A percentile compares a stretch with the other conserved stretches of the same genome.
phyloP scores from a whole-genome alignment of 2,888 invertebrate genomes.

The Aleiodes leptofemur region DNA sequence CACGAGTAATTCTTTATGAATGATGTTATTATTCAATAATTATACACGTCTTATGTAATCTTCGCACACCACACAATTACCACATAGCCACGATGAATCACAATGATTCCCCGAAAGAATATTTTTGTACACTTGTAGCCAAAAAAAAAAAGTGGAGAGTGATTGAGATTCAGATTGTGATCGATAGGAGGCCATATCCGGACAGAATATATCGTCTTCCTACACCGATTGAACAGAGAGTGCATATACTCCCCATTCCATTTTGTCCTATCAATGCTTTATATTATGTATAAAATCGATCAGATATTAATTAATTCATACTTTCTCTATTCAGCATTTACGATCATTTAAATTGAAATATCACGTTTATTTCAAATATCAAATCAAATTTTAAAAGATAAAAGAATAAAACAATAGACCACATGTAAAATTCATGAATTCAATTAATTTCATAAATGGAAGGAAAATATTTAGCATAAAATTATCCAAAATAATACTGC shows the following conservation, averaged over 20 bases:
- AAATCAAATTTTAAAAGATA: too few relatives aligned
- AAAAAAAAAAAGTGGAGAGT: not conserved
- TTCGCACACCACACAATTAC: not conserved
- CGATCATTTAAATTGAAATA: not conserved
- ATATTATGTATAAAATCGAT: conserved; percentile 18
- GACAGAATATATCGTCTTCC: conserved; percentile 10
- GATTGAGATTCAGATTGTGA: conserved; percentile 17
- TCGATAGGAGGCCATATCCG: conserved; percentile 35
- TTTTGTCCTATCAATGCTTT: conserved; percentile 4
- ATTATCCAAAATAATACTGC: conserved; percentile 57
- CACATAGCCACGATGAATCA: not conserved
- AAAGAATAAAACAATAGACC: not conserved
- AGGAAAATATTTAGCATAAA: conserved; percentile 38
- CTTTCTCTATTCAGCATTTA: conserved; percentile 9
- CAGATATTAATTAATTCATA: conserved; percentile 26
- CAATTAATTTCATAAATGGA: conserved; percentile 24
- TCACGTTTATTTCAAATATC: too few relatives aligned
- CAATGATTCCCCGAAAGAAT: not conserved
- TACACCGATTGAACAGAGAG: conserved; percentile 3
- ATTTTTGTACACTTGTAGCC: not conserved
- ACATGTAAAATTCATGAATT: not conserved
- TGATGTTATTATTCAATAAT: not conserved
- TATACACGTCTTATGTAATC: not conserved
- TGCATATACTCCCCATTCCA: not conserved
- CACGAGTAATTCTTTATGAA: too few relatives aligned